Evolutionary conservation across 2,113 vertebrate species (phyloP).

Genomic region (Nestor notabilis): DNA sequence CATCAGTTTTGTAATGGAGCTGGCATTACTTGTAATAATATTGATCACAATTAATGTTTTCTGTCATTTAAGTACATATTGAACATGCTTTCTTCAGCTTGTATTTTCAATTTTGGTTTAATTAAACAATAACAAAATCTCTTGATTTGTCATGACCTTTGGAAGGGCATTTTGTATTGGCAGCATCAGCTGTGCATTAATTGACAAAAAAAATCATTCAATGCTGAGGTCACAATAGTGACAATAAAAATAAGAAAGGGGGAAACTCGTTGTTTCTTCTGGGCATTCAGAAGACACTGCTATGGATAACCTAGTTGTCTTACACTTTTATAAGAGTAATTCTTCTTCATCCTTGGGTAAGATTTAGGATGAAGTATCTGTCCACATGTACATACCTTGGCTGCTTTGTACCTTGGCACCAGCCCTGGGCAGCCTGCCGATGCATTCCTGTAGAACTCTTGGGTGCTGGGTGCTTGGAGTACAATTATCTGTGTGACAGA

Average conservation of each 20-base stretch:
- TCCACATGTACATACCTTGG: not conserved
- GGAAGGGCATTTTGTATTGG: not conserved
- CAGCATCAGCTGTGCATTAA: not conserved
- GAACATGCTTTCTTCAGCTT: not conserved
- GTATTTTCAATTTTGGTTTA: not conserved
- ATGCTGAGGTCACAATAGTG: not conserved
- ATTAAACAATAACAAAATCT: constrained; percentile 2
- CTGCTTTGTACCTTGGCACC: not conserved
- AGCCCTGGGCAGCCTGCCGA: not conserved
- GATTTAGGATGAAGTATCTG: not conserved
- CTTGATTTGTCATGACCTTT: not conserved
- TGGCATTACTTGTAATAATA: not conserved
- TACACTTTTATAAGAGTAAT: not conserved
- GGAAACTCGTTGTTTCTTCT: not conserved
- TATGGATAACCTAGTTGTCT: not conserved
- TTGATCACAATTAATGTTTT: not conserved
- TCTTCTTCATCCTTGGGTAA: not conserved
- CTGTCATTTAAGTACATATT: not conserved
- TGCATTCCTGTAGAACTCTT: not conserved
- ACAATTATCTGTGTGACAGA: not conserved
- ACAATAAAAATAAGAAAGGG: not conserved
- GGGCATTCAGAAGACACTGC: not conserved
- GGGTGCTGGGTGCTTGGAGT: not conserved
- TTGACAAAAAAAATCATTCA: not conserved
- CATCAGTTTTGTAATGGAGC: not conserved